These are phyloP conservation scores for Bruchidius siliquastri DNA, from an alignment of 2,888 invertebrate species.

Conservation along the genomic window DNA sequence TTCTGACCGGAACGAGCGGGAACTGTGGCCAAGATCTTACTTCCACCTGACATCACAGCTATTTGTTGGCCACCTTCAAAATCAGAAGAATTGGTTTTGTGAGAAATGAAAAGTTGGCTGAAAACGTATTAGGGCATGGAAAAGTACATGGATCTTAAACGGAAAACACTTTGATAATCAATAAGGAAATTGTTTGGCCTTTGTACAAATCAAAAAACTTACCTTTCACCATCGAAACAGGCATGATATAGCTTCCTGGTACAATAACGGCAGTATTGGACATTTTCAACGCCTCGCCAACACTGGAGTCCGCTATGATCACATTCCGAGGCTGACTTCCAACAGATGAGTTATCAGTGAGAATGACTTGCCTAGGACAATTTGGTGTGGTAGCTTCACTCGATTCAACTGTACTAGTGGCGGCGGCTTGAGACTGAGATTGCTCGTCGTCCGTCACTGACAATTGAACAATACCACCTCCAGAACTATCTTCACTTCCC, in stretches of 20 bases:
- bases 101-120: too few relatives aligned
- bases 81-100: too few relatives aligned
- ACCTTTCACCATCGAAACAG: constrained; percentile 65
- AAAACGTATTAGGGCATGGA: too few relatives aligned
- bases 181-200: too few relatives aligned
- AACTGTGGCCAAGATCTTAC: constrained; percentile 54
- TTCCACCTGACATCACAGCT: constrained; percentile 67
- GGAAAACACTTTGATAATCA: too few relatives aligned
- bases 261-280: constrained; percentile 64
- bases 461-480: constrained; percentile 56
- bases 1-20: constrained; percentile 55
- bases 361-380: constrained; percentile 37
- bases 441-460: constrained; percentile 57
- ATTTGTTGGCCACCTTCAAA: constrained; percentile 59
- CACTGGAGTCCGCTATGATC: constrained; percentile 55
- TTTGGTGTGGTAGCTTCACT: constrained; percentile 37
- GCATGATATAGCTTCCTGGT: constrained; percentile 68
- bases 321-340: constrained; percentile 52
- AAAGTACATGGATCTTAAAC: too few relatives aligned
- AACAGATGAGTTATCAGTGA: constrained; percentile 33
- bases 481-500: constrained; percentile 74
- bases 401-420: constrained; percentile 44
- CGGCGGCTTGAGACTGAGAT: constrained; percentile 34
- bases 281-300: constrained; percentile 61
- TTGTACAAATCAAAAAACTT: too few relatives aligned